A percentile compares a stretch with the other conserved stretches of the same genome.
These are phyloP conservation scores for Orestias chungarensis DNA, from an alignment of 2,797 vertebrate genomes.

Conservation along the genomic window DNA sequence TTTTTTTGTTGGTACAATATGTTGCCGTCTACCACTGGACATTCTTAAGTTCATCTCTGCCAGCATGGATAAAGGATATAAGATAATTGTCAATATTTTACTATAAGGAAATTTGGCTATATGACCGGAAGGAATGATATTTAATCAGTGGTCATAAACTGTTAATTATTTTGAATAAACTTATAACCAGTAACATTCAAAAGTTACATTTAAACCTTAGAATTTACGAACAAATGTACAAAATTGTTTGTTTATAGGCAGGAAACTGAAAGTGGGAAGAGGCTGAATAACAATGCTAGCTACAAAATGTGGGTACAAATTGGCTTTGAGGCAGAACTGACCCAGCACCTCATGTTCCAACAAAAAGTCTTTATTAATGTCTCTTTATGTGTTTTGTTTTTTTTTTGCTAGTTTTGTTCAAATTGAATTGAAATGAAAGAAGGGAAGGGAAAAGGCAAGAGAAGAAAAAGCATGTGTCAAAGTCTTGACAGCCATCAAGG, in stretches of 20 bases:
- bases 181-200: not conserved
- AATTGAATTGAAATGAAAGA: conserved; percentile 71
- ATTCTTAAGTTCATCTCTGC: not conserved
- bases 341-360: not conserved
- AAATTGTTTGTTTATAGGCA: not conserved
- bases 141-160: not conserved
- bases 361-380: conserved; percentile 19
- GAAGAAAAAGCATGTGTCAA: conserved; percentile 75
- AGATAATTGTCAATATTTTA: not conserved
- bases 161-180: not conserved
- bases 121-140: not conserved
- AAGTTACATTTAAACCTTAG: not conserved
- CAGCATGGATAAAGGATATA: not conserved
- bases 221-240: not conserved
- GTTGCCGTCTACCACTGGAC: not conserved
- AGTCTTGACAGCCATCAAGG: conserved; percentile 82
- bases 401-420: conserved; percentile 59
- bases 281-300: no score
- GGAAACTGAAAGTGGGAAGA: not conserved
- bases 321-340: no score
- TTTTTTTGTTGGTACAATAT: no score
- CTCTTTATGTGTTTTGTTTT: conserved; percentile 18
- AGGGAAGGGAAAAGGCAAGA: not conserved
- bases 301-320: no score
- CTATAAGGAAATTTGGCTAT: not conserved